A percentile compares a stretch with the other conserved stretches of the same genome.
Evolutionary conservation across 2,113 vertebrate genomes (phyloP).

Genomic region (Zapus hudsonius): DNA sequence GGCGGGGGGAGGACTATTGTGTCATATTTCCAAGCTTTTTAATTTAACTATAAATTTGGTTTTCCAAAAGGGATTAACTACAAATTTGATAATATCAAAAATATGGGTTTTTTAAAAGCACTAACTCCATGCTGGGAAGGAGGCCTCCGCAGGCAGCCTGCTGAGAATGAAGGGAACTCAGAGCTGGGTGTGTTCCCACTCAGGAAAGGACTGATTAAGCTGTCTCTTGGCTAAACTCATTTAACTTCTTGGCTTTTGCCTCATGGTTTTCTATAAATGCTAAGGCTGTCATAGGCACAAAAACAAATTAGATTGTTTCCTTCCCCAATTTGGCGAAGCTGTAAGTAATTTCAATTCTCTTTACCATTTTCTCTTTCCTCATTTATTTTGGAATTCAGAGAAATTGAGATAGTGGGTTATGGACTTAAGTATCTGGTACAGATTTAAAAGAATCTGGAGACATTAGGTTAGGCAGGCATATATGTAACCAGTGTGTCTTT

Average conservation of each 20-base stretch:
- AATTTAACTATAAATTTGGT: slow-evolving; percentile 21
- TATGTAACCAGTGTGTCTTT: background rate
- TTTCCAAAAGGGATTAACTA: slow-evolving; percentile 1
- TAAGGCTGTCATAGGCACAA: background rate
- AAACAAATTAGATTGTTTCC: background rate
- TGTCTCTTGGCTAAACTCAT: background rate
- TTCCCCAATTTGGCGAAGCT: background rate
- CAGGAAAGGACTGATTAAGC: background rate
- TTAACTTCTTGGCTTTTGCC: background rate
- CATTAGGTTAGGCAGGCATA: background rate
- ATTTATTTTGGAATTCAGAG: background rate
- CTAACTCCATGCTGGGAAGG: background rate
- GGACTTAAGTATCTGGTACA: background rate
- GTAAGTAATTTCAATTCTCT: background rate
- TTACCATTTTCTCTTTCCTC: background rate
- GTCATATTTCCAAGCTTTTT: background rate
- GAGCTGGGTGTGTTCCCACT: background rate
- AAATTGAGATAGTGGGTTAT: background rate
- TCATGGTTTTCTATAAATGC: background rate
- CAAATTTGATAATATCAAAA: slow-evolving; percentile 18
- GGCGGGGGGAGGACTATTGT: background rate
- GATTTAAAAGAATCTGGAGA: background rate
- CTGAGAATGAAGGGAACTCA: background rate
- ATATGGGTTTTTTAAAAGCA: background rate
- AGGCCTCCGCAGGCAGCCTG: too few species aligned